Conservation (phyloP, 53 echinoderm and acorn worm species). For the Crossaster papposus region DNA sequence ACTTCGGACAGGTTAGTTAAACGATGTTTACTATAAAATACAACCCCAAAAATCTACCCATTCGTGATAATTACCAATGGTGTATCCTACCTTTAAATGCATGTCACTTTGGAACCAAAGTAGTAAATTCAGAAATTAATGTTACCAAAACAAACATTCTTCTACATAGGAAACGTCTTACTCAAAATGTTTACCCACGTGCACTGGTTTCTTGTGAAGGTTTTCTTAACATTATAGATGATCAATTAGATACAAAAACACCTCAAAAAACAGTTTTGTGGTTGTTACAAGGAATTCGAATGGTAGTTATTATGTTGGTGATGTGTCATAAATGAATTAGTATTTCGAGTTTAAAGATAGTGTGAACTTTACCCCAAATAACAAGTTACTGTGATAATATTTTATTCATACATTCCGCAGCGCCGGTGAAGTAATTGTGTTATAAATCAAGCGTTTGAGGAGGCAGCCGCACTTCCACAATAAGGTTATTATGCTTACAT, state of each 20-base stretch:
- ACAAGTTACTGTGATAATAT: background rate
- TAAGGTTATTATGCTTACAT: background rate
- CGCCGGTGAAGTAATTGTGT: background rate
- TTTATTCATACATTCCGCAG: background rate
- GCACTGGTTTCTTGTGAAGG: too few relatives aligned
- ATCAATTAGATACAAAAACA: background rate
- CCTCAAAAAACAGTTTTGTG: background rate
- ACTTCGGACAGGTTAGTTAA: too few relatives aligned
- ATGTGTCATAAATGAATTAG: slow-evolving; percentile 4
- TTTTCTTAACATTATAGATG: background rate
- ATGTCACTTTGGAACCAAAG: too few relatives aligned
- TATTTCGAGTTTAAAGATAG: background rate
- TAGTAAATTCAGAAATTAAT: too few relatives aligned
- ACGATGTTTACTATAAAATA: too few relatives aligned
- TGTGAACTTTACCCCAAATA: background rate
- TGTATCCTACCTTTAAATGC: too few relatives aligned
- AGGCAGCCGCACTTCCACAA: background rate
- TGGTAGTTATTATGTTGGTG: background rate
- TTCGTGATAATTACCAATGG: too few relatives aligned
- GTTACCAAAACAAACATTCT: too few relatives aligned
- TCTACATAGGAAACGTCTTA: too few relatives aligned
- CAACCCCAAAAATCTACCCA: too few relatives aligned
- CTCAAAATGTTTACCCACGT: too few relatives aligned
- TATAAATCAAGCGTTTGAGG: background rate
- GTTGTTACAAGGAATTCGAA: background rate